Evolutionary conservation across 2,113 vertebrate species (phyloP).

Genomic region (Elachura formosa): DNA sequence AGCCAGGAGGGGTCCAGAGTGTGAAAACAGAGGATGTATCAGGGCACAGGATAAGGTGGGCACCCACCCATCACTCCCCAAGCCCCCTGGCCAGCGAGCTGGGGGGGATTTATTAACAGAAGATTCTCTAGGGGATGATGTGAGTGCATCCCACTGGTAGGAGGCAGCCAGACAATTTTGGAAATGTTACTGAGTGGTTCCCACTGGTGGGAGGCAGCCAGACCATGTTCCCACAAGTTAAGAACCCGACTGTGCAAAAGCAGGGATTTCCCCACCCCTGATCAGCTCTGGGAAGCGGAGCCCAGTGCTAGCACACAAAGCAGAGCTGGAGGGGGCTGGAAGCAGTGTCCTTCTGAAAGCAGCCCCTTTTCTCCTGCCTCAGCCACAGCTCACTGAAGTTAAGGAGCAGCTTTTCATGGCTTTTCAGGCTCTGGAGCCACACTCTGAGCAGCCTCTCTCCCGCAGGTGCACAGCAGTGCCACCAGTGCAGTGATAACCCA

Average conservation of each 20-base stretch:
- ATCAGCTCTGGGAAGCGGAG: rapidly evolving
- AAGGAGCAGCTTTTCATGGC: neutral
- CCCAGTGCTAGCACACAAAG: neutral
- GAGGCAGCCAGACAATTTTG: neutral
- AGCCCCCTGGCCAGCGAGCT: neutral
- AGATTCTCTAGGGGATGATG: neutral
- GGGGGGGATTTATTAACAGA: neutral
- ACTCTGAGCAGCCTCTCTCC: neutral
- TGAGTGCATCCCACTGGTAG: neutral
- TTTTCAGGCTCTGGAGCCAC: neutral
- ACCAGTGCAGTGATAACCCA: neutral
- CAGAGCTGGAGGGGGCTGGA: neutral
- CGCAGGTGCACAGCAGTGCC: rapidly evolving
- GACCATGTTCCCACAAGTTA: neutral
- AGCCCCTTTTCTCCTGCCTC: neutral
- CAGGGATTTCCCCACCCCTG: neutral
- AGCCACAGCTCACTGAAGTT: neutral
- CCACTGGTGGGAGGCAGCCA: neutral
- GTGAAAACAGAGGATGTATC: neutral
- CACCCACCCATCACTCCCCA: neutral
- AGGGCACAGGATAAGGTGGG: too few relatives aligned
- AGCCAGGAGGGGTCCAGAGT: rapidly evolving
- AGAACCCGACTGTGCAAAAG: rapidly evolving
- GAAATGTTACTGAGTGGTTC: neutral
- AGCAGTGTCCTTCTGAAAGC: neutral